Evolutionary conservation across 2,888 invertebrate species (phyloP), one percentile per base, ranked within the genome.

Genomic region (Pinctada fucata): DNA sequence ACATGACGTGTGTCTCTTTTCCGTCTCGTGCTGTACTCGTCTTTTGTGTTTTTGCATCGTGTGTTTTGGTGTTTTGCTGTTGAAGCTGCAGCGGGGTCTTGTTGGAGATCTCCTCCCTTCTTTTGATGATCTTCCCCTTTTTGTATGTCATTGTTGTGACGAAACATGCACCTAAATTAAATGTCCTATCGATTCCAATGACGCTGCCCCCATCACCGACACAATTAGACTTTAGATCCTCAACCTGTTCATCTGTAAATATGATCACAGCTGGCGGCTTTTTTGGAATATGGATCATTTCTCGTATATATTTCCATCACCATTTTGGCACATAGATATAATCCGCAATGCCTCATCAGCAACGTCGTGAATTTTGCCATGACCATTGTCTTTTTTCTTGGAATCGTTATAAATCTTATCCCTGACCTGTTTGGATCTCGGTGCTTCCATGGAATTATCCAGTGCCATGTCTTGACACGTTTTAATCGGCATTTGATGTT

Each of bases 181-280:
- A 72, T 72, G 52, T 72, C 58, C 72, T 5, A 50, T 72, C 72
- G 16, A 58, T 58, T 63, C 72, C 72, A 45, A 72, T 72, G 50
- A 72, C 63, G 8, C 72, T 31, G 6, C 8, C 58, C 8, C 51
- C 51, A n/a, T 13, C 51, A 51, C 3, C 51, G 31, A 31, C 31
- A 31, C 31, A 31, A 6, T 49, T 50, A 13, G 13, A 50, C 13
- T 16, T 16, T 3, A 70, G 8, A n/a, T 13, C 13, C 51, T 50
- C 16, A 31, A 70, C n/a, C 50, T 70, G 70, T 16, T 70, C 70
- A 8, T n/a, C n/a, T 13, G 51, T 50, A 47, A 13, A 70, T 49
- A 49, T 50, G 16, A 70, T 70, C 2, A 70, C 70, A 70, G 10
- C 31, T 8, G 70, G 51, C 3, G n/a, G 70, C 50, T 70, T 70